Evolutionary conservation across 2,888 invertebrate species (phyloP), one percentile per base, ranked within the genome.

Genomic region (Pachliopta kotzebuea): DNA sequence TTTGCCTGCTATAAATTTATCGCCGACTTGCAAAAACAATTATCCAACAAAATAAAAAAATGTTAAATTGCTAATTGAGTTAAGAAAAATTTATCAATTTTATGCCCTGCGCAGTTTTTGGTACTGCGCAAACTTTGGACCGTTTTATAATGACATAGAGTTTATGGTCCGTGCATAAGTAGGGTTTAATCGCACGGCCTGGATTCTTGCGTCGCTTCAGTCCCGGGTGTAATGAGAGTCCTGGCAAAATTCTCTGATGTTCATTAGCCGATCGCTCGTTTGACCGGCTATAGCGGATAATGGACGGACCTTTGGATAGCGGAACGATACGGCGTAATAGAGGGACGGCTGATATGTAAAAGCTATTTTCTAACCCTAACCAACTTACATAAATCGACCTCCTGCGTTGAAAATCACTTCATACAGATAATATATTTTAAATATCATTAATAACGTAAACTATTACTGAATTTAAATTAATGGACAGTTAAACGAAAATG

Each of bases 321-420:
- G 78, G 77, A 9, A 60, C 59, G 56, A 55, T 64, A 76, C 76
- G 74, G 71, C 69, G 78, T 84, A 80, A 86, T 82, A 76, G 80
- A 78, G 75, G 80, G 71, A 75, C 78, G 73, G 75, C 80, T 81
- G 84, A 85, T 87, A 86, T 84, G 79, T 76, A 78, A 75, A 77
- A 79, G 76, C 77, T 72, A 67, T 67, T 61, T 57, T 71, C 72
- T 69, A 65, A 67, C 69, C 57, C 56, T 55, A 64, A 61, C 64
- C 60, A 57, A 42, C 65, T 61, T 11, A 60, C 67, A 77, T 78
- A 80, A 79, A 78, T 76, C 72, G 75, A 21, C 37, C n/a, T 18
- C 42, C 59, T 49, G 9, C 50, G 50, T 52, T 52, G 21, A 52
- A 0, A 21, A 52, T 52, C 21, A 11, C 21, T 45, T 45, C 18